Percentiles rank a stretch among this genome's conserved stretches.
phyloP scores from a whole-genome alignment of 2,797 vertebrate species.

The Megalops cyprinoides region DNA sequence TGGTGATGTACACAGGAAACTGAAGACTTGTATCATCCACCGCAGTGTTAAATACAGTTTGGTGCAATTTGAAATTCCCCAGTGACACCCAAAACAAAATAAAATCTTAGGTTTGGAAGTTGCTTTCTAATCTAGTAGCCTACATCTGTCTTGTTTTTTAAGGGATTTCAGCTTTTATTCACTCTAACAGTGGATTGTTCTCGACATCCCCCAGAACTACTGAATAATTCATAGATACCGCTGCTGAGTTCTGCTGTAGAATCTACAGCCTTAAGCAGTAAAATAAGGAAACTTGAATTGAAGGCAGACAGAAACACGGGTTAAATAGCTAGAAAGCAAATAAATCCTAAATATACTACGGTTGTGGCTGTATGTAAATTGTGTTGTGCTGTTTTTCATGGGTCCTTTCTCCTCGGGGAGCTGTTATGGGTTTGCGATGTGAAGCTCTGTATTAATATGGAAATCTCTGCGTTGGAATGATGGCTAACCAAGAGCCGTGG shows the following conservation, averaged over 20 bases:
- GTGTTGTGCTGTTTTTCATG: no score
- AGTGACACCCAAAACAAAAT: constrained; percentile 49
- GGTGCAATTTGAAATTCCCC: constrained; percentile 35
- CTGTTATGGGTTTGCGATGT: no score
- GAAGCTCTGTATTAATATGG: no score
- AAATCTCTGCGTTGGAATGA: no score
- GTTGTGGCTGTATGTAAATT: constrained; percentile 14
- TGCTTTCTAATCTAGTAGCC: constrained; percentile 61
- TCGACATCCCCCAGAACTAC: constrained; percentile 50
- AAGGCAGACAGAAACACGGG: background rate
- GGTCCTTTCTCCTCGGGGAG: no score
- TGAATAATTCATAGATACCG: constrained; percentile 74
- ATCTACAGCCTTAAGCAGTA: constrained; percentile 32
- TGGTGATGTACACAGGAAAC: no score
- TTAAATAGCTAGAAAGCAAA: constrained; percentile 45
- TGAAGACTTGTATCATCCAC: constrained; percentile 1
- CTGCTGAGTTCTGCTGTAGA: constrained; percentile 49
- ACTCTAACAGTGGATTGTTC: constrained; percentile 57
- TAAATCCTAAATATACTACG: constrained; percentile 25
- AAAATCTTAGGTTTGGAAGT: constrained; percentile 64
- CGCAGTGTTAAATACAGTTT: constrained; percentile 43
- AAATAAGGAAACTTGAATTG: constrained; percentile 28
- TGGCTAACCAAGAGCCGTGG: no score
- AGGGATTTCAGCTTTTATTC: constrained; percentile 62
- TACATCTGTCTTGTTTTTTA: constrained; percentile 52